Base-by-base conservation (phyloP, 2,888 invertebrate genomes). In the Alitta virens region DNA sequence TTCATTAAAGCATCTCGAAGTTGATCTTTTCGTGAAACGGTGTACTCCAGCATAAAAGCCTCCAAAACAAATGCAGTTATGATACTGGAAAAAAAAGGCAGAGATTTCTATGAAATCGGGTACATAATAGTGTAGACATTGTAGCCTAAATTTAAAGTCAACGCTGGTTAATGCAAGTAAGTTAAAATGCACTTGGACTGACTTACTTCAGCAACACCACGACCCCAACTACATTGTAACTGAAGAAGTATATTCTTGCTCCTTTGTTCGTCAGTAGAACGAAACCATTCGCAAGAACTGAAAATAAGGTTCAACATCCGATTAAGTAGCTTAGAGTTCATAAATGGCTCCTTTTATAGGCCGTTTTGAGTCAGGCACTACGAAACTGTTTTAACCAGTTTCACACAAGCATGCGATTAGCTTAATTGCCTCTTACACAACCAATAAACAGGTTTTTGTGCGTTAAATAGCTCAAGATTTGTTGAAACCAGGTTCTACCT, bases 61-160 rank as follows among this genome's bases (percentile, higher is more conserved):
- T 84, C 84, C 64, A 84, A 74, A 21, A 84, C 80, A 71, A 84
- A 84, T 3, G 84, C 84, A 25, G 82, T 83, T 71, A 84, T 84
- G 56, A 84, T 84, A 67, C 83, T 84, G 74, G 33, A 77, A 18
- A 52, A 18, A 3, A 58, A 18, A 56, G 25, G 25, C 57, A 16
- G 54, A 3, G n/a, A 56, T 5, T 56, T n/a, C n/a, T 33, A 46
- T 12, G 46, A 46, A 21, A 46, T 46, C 7, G 9, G 40, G 9
- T 12, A 40, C 16, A 16, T 40, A 16, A 40, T 40, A 16, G 16
- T 40, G 40, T 12, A 40, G 16, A 9, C 40, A 40, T 16, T 40
- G 40, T 12, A 40, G 40, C 9, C 16, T 12, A 40, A 21, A n/a
- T 18, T 16, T 46, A 46, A 46, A 7, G n/a, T 46, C n/a, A 46